phyloP scores from a whole-genome alignment of 2,113 vertebrate genomes.

The Bettongia penicillata region DNA sequence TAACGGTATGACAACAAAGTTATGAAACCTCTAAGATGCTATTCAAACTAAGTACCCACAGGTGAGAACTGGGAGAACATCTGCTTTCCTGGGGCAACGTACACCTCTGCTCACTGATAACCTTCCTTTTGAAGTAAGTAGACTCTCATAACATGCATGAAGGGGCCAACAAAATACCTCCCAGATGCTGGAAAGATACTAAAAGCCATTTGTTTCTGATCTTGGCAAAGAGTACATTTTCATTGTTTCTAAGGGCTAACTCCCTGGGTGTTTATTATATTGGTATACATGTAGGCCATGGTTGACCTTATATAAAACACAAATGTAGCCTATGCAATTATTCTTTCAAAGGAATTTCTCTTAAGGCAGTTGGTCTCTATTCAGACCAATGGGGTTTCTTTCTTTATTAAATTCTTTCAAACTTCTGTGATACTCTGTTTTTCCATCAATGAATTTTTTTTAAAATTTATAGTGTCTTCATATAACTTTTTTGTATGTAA shows the following conservation, averaged over 20 bases:
- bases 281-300: background rate
- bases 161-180: conserved; percentile 37
- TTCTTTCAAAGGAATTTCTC: background rate
- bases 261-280: conserved; percentile 1
- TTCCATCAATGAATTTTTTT: conserved; percentile 16
- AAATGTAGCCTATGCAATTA: background rate
- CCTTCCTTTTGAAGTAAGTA: conserved; percentile 34
- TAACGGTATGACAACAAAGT: conserved; percentile 32
- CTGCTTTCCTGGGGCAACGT: conserved; percentile 30
- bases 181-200: conserved; percentile 27
- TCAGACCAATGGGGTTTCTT: conserved; percentile 44
- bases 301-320: background rate
- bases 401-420: conserved; percentile 38
- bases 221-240: conserved; percentile 35
- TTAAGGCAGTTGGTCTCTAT: background rate
- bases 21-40: conserved; percentile 40
- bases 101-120: conserved; percentile 32
- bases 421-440: conserved; percentile 21
- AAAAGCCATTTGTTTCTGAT: background rate
- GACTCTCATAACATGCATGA: conserved; percentile 14
- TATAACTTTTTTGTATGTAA: background rate
- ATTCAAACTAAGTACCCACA: conserved; percentile 37
- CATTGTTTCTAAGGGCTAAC: conserved; percentile 22
- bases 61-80: conserved; percentile 11
- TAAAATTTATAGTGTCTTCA: conserved; percentile 40